These are phyloP conservation scores for mouse (Mus musculus) DNA, from an alignment of 2,113 vertebrate genomes.

Conservation along the genomic window DNA sequence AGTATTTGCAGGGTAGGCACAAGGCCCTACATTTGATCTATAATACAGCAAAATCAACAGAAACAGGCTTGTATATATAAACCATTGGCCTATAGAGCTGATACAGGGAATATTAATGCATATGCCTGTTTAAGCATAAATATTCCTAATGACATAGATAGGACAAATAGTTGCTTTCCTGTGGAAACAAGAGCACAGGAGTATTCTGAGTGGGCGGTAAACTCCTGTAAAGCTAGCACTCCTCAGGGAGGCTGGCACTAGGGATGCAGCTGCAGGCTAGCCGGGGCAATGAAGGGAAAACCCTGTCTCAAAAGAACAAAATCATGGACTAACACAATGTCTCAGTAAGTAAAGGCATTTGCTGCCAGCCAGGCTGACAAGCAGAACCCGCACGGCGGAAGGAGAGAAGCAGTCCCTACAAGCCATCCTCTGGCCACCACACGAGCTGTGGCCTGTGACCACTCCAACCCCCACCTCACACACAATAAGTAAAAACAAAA, in stretches of 20 bases:
- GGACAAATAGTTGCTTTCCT: background rate
- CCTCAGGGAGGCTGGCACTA: background rate
- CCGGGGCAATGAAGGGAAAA: background rate
- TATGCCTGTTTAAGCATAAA: background rate
- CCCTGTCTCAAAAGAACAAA: background rate
- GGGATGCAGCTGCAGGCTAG: background rate
- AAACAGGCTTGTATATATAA: background rate
- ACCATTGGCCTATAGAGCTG: background rate
- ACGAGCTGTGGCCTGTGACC: background rate
- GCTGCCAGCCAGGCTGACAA: background rate
- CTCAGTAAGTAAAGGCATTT: background rate
- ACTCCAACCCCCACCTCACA: background rate
- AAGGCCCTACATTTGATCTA: too few relatives aligned
- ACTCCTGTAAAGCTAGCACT: background rate
- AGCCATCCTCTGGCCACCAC: background rate
- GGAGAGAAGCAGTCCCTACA: background rate
- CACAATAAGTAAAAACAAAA: background rate
- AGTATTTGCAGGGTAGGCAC: background rate
- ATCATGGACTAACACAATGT: too few relatives aligned
- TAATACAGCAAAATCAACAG: background rate
- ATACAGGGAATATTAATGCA: background rate
- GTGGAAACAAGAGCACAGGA: background rate
- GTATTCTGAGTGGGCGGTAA: too few relatives aligned
- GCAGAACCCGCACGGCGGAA: background rate
- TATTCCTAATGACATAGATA: background rate